Evolutionary conservation across 2,797 vertebrate species (phyloP).

Genomic region (Poecilia velifera): DNA sequence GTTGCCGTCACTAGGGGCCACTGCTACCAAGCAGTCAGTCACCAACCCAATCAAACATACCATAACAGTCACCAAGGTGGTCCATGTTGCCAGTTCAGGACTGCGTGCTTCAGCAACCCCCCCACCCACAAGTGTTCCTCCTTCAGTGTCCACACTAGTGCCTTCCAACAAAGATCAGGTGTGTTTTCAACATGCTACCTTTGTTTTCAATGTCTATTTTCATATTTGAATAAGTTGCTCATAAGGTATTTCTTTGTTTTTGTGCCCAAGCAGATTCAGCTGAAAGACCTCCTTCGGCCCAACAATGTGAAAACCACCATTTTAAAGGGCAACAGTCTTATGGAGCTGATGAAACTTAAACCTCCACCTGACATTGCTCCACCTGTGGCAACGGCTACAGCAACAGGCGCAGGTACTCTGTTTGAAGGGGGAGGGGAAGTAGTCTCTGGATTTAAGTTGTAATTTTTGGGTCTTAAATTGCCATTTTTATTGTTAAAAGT

Average conservation of each 20-base stretch:
- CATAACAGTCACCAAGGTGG: slow-evolving; percentile 95
- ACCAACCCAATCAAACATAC: slow-evolving; percentile 91
- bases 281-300: slow-evolving; percentile 90
- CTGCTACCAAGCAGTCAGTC: slow-evolving; percentile 90
- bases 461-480: not conserved
- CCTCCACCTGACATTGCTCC: slow-evolving; percentile 95
- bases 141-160: slow-evolving; percentile 83
- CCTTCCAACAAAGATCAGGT: slow-evolving; percentile 90
- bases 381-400: slow-evolving; percentile 95
- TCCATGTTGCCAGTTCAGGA: slow-evolving; percentile 88
- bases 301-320: slow-evolving; percentile 60
- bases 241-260: not conserved
- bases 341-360: slow-evolving; percentile 97
- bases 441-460: not conserved
- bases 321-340: slow-evolving; percentile 86
- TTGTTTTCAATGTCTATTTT: too few species aligned
- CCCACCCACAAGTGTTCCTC: slow-evolving; percentile 71
- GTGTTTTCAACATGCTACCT: not conserved
- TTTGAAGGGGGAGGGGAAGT: not conserved
- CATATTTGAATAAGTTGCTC: not conserved
- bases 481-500: not conserved
- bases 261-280: slow-evolving; percentile 80
- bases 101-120: slow-evolving; percentile 84
- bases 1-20: slow-evolving; percentile 91
- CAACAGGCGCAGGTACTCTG: slow-evolving; percentile 88